Conservation (phyloP, 2,113 vertebrate species). For the Pterophyllum scalare region DNA sequence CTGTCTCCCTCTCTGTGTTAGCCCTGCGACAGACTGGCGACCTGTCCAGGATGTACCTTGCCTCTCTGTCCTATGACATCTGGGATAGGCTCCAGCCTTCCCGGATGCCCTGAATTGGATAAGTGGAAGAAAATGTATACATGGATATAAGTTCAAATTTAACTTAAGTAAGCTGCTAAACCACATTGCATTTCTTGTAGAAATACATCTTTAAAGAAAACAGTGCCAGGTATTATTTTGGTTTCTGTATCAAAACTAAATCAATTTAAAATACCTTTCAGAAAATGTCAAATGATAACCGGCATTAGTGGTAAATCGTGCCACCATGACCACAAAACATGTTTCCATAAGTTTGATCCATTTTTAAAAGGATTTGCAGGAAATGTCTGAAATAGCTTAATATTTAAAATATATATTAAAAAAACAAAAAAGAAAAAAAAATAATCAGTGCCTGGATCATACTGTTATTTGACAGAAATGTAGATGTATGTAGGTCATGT, state of each 20-base stretch:
- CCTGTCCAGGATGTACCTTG: too few species aligned
- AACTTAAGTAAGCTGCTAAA: too few species aligned
- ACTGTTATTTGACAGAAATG: too few species aligned
- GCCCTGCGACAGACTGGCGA: too few species aligned
- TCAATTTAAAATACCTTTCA: neutral
- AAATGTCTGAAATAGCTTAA: neutral
- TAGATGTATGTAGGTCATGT: slow-evolving; percentile 50
- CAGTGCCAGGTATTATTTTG: neutral
- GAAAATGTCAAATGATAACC: neutral
- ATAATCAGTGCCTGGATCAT: too few species aligned
- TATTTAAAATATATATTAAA: neutral
- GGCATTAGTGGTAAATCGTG: neutral
- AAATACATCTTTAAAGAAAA: neutral
- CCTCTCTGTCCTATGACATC: too few species aligned
- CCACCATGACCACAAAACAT: neutral
- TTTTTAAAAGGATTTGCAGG: neutral
- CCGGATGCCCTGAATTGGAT: too few species aligned
- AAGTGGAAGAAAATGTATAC: too few species aligned
- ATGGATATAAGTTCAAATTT: too few species aligned
- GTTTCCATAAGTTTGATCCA: neutral
- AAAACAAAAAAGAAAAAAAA: too few species aligned
- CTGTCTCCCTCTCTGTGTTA: too few species aligned
- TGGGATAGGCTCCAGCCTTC: too few species aligned
- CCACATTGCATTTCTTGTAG: neutral
- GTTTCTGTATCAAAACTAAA: neutral